Percentiles rank a stretch among this genome's conserved stretches.
Evolutionary conservation across 2,888 invertebrate genomes (phyloP).

Genomic region (Cataglyphis albicans): DNA sequence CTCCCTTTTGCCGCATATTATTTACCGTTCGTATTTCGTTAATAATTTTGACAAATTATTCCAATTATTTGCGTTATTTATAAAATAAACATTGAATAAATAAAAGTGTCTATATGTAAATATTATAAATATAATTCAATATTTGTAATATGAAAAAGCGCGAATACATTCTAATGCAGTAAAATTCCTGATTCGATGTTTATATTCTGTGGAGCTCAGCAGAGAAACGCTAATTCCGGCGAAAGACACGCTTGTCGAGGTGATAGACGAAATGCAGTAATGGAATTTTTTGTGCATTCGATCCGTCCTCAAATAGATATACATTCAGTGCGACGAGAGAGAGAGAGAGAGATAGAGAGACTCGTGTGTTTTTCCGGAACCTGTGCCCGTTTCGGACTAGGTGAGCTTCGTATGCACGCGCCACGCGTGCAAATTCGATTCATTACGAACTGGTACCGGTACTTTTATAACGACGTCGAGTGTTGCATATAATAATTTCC

Average conservation of each 20-base stretch:
- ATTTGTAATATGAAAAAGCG: slow-evolving; percentile 4
- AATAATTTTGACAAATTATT: neutral
- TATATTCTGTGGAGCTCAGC: slow-evolving; percentile 15
- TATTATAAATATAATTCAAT: slow-evolving; percentile 17
- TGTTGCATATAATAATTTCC: slow-evolving; percentile 51
- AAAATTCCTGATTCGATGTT: slow-evolving; percentile 7
- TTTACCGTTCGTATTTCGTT: neutral
- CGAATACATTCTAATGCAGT: neutral
- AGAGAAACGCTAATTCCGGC: slow-evolving; percentile 33
- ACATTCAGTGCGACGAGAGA: neutral
- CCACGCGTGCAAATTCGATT: slow-evolving; percentile 40
- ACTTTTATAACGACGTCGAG: slow-evolving; percentile 2
- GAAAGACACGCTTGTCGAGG: slow-evolving; percentile 14
- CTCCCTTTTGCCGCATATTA: neutral
- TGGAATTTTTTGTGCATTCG: slow-evolving; percentile 43
- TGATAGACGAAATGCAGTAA: slow-evolving; percentile 25
- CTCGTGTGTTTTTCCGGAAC: slow-evolving; percentile 16
- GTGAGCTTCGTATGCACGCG: slow-evolving; percentile 50
- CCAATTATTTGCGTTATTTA: neutral
- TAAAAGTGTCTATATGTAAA: neutral
- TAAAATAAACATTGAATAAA: slow-evolving; percentile 20
- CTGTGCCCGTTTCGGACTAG: slow-evolving; percentile 3
- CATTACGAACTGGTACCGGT: slow-evolving; percentile 23
- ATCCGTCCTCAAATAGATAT: slow-evolving; percentile 32
- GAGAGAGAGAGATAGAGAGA: neutral